phyloP scores from a whole-genome alignment of 2,797 vertebrate species.

The Melopsittacus undulatus region DNA sequence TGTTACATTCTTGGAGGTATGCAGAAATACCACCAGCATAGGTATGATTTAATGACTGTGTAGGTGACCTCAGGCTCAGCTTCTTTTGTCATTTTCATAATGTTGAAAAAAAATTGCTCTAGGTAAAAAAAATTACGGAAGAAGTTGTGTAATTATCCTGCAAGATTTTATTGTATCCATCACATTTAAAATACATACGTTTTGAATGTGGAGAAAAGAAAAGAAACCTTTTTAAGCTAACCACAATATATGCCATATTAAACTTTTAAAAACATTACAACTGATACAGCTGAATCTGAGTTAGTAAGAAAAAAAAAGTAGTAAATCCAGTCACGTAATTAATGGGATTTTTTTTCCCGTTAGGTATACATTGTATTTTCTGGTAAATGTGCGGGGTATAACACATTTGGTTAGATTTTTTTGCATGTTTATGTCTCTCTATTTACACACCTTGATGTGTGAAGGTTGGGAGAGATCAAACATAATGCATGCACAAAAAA shows the following conservation, averaged over 20 bases:
- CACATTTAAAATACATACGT: neutral
- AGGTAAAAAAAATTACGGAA: neutral
- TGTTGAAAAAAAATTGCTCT: neutral
- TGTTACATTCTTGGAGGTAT: neutral
- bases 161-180: neutral
- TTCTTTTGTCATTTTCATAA: neutral
- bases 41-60: neutral
- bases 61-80: neutral
- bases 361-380: neutral
- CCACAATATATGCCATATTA: neutral
- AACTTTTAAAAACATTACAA: neutral
- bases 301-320: neutral
- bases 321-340: neutral
- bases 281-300: neutral
- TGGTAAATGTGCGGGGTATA: neutral
- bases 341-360: neutral
- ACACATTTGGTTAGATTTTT: neutral
- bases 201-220: neutral
- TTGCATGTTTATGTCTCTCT: neutral
- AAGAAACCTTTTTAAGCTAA: neutral
- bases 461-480: constrained; percentile 1
- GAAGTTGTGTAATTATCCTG: neutral
- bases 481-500: neutral
- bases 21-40: neutral
- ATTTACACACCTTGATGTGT: neutral